Percentiles rank a stretch among this genome's conserved stretches.
Evolutionary conservation across 37 sponge, comb jelly and placozoan genomes (phyloP).

Genomic region (Cladorhizidae sp.): DNA sequence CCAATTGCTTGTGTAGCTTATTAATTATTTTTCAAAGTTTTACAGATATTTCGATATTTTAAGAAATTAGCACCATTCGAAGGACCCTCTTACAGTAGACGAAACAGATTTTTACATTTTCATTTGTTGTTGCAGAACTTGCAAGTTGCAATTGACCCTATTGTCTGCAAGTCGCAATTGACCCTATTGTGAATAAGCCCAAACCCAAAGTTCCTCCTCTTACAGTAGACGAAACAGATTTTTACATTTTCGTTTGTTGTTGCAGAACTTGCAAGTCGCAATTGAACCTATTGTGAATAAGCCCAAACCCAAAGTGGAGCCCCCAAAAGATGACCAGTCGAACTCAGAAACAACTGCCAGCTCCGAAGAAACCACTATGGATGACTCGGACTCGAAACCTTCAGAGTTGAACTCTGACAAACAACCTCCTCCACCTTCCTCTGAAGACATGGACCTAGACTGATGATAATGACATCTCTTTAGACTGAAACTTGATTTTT

Average conservation of each 20-base stretch:
- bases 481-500: too few relatives aligned
- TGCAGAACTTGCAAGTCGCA: slow-evolving; percentile 61
- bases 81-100: slow-evolving; percentile 93
- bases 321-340: slow-evolving; percentile 73
- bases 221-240: slow-evolving; percentile 31
- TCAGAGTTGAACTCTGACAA: neutral
- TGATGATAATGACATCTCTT: neutral
- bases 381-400: slow-evolving; percentile 5
- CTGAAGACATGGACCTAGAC: slow-evolving; percentile 37
- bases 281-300: slow-evolving; percentile 92
- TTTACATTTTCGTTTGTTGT: neutral
- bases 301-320: slow-evolving; percentile 96
- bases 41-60: too few relatives aligned
- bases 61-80: too few relatives aligned
- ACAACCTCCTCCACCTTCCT: neutral
- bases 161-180: slow-evolving; percentile 74
- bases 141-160: slow-evolving; percentile 75
- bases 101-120: neutral
- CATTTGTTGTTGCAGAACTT: slow-evolving; percentile 40
- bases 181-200: slow-evolving; percentile 93
- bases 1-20: too few relatives aligned
- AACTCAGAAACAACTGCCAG: neutral
- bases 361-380: slow-evolving; percentile 1
- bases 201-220: slow-evolving; percentile 97
- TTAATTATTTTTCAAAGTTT: too few relatives aligned